Base-by-base conservation (phyloP, 2,113 vertebrate species). In the Damaliscus lunatus region DNA sequence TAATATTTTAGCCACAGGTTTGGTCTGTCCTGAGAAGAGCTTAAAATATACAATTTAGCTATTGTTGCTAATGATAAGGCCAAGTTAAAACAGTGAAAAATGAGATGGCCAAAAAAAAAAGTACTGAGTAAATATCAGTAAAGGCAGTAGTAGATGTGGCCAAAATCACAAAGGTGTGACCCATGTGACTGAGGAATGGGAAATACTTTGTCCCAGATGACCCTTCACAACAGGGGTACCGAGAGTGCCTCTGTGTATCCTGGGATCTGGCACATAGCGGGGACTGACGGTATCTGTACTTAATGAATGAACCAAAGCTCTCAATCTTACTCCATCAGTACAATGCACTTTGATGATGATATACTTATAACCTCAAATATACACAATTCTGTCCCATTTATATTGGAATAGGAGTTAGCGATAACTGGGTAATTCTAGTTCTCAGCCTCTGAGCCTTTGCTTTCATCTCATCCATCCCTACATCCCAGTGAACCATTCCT, bases 401-500 rank as follows among this genome's bases (percentile, higher is more conserved):
- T 46, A n/a, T 36, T 57, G 78, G 90, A 85, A n/a, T n/a, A 46
- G n/a, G 74, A 40, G 40, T 88, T 33, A 53, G 55, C 21, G 8
- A 7, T 67, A 77, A 95, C 78, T 48, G n/a, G 74, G 77, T 84
- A 74, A 36, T 27, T 88, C 71, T 60, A 19, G 27, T 55, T 85
- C 80, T 83, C 59, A 96, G 84, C 36, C 74, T 96, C 80, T 80
- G 29, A 25, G 82, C 94, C 92, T 95, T 90, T 83, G 43, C 46
- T 84, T 83, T 91, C 53, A 71, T 36, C 16, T 59, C 15, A 50
- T 31, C 67, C 40, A 40, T 90, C 88, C 91, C 64, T 67, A 11
- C 36, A 57, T n/a, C 50, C 84, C 89, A 31, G 53, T 15, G 29
- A 92, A 64, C 64, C 83, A 5, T 74, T 40, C 27, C 25, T 9